A percentile compares a stretch with the other conserved stretches of the same genome.
phyloP scores from a whole-genome alignment of 2,113 vertebrate species.

The Mobula birostris region DNA sequence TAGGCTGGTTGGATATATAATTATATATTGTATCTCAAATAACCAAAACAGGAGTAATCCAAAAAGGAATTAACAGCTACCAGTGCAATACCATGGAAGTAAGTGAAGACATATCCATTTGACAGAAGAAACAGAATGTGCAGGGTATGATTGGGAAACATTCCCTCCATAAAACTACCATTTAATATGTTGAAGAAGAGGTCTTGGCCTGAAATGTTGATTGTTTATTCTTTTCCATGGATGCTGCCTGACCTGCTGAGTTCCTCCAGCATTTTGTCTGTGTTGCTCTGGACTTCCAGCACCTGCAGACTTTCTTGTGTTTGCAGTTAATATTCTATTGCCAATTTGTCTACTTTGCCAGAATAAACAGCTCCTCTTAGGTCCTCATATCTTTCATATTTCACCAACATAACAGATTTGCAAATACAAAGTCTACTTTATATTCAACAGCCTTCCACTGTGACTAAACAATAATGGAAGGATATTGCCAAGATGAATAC shows the following conservation, averaged over 20 bases:
- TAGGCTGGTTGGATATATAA: background rate
- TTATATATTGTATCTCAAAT: background rate
- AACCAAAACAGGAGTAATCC: background rate
- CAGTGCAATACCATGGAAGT: background rate
- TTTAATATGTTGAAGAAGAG: no score
- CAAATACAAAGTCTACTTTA: background rate
- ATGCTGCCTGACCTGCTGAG: no score
- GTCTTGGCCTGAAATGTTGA: no score
- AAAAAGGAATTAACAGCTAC: background rate
- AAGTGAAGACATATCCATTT: background rate
- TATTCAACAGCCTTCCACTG: background rate
- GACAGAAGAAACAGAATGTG: background rate
- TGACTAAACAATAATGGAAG: background rate
- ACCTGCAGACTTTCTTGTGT: no score
- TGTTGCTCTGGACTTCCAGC: no score
- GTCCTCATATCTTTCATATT: background rate
- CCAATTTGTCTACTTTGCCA: no score
- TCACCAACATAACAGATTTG: background rate
- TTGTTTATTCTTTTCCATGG: no score
- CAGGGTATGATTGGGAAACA: background rate
- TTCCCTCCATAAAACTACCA: no score
- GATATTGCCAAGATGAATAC: background rate
- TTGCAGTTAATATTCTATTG: no score
- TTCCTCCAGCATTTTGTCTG: no score
- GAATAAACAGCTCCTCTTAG: background rate